A percentile compares a stretch with the other conserved stretches of the same genome.
These are phyloP conservation scores for Athalia circularis DNA, from an alignment of 2,888 invertebrate species.

Conservation along the genomic window DNA sequence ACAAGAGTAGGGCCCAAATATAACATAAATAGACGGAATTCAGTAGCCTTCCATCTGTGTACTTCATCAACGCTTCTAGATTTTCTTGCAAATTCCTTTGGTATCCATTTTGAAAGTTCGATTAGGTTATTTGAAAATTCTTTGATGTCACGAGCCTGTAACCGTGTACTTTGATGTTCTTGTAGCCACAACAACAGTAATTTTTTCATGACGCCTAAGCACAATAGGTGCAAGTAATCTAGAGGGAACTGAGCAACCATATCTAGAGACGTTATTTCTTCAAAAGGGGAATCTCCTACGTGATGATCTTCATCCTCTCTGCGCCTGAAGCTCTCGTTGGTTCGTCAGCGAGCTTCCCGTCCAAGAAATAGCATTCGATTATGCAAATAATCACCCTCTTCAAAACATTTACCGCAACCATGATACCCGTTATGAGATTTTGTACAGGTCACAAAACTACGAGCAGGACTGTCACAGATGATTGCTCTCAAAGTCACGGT, in stretches of 20 bases:
- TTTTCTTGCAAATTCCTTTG: constrained; percentile 53
- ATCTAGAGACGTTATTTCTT: constrained; percentile 1
- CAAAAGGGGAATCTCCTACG: constrained; percentile 11
- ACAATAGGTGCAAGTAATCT: constrained; percentile 13
- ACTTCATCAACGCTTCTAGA: constrained; percentile 50
- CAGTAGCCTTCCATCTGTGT: constrained; percentile 52
- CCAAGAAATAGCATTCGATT: no score
- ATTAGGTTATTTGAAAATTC: neutral
- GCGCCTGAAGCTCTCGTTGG: no score
- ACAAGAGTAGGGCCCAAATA: constrained; percentile 54
- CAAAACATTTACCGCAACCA: constrained; percentile 48
- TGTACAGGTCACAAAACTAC: constrained; percentile 46
- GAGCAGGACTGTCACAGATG: constrained; percentile 51
- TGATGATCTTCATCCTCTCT: neutral
- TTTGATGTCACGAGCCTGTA: no score
- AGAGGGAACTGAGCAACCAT: constrained; percentile 16
- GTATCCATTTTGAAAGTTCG: neutral
- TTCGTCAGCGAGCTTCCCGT: no score
- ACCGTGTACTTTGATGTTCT: no score
- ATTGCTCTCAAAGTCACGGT: constrained; percentile 39
- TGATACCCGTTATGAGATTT: constrained; percentile 48
- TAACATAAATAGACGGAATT: constrained; percentile 51
- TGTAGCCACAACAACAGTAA: neutral
- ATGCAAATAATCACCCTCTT: constrained; percentile 38
- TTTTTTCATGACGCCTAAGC: constrained; percentile 14